Evolutionary conservation across 1,140 invertebrate genomes (phyloP).

Genomic region (Lepeophtheirus salmonis): DNA sequence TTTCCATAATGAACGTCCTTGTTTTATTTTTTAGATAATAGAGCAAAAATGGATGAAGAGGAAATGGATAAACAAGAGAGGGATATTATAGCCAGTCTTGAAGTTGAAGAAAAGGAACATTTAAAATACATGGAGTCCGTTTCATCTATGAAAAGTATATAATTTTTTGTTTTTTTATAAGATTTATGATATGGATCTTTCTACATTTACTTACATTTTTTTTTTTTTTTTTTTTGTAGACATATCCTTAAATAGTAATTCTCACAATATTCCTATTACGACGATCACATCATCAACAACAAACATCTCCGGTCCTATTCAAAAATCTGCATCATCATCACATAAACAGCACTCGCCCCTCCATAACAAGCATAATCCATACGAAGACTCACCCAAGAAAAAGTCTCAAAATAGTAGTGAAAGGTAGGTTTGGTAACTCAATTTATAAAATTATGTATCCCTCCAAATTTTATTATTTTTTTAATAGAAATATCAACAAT

Average conservation of each 20-base stretch:
- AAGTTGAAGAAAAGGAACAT: constrained; percentile 7
- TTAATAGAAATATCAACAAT: constrained; percentile 42
- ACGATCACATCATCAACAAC: background rate
- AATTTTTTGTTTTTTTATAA: too few species aligned
- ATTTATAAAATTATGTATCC: too few species aligned
- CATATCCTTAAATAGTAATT: background rate
- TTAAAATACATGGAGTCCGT: constrained; percentile 11
- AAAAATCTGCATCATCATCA: background rate
- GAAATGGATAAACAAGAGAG: constrained; percentile 6
- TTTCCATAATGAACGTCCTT: too few species aligned
- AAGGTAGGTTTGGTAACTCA: background rate
- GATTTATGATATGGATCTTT: too few species aligned
- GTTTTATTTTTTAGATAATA: too few species aligned
- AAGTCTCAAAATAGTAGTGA: background rate
- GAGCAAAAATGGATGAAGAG: background rate
- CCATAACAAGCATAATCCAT: background rate
- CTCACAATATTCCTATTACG: background rate
- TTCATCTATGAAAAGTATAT: constrained; percentile 2
- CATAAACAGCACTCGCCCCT: background rate
- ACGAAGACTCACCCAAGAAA: background rate
- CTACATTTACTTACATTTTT: background rate
- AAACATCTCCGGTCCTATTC: background rate
- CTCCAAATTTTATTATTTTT: constrained; percentile 3
- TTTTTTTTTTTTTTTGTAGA: background rate
- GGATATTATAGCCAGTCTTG: constrained; percentile 7